These are phyloP conservation scores for Xiphophorus hellerii DNA, from an alignment of 2,113 vertebrate species.

Conservation along the genomic window DNA sequence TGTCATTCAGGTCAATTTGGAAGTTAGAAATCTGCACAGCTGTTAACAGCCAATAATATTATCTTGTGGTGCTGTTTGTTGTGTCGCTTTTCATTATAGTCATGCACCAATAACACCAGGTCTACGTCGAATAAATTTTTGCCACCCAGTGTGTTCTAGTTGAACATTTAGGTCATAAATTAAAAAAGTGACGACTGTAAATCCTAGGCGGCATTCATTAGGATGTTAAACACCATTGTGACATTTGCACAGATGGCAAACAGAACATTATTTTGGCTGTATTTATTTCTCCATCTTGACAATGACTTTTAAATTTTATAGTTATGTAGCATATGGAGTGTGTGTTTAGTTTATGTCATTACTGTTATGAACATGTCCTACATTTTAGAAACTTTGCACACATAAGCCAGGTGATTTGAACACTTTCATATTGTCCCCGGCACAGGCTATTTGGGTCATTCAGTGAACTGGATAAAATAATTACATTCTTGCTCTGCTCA, in stretches of 20 bases:
- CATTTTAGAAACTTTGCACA: slow-evolving; percentile 21
- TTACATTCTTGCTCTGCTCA: slow-evolving; percentile 39
- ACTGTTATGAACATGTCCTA: not conserved
- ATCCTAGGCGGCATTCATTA: not conserved
- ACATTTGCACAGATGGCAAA: not conserved
- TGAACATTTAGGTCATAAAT: not conserved
- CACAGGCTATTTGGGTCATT: slow-evolving; percentile 21
- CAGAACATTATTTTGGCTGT: not conserved
- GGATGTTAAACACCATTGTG: too few species aligned
- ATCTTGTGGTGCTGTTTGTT: not conserved
- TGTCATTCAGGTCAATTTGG: slow-evolving; percentile 6
- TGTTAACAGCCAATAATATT: not conserved
- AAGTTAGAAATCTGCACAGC: not conserved
- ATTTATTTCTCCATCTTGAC: not conserved
- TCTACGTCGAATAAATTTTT: not conserved
- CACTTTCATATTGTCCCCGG: slow-evolving; percentile 30
- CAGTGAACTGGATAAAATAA: slow-evolving; percentile 27
- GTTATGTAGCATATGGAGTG: not conserved
- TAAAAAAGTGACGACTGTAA: not conserved
- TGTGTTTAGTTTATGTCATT: not conserved
- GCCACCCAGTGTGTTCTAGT: not conserved
- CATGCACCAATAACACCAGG: not conserved
- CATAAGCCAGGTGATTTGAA: slow-evolving; percentile 33
- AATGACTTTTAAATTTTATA: not conserved
- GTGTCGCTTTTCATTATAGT: not conserved